These are phyloP conservation scores for Venustoraphidia nigricollis DNA, from an alignment of 2,888 invertebrate species.

Conservation along the genomic window DNA sequence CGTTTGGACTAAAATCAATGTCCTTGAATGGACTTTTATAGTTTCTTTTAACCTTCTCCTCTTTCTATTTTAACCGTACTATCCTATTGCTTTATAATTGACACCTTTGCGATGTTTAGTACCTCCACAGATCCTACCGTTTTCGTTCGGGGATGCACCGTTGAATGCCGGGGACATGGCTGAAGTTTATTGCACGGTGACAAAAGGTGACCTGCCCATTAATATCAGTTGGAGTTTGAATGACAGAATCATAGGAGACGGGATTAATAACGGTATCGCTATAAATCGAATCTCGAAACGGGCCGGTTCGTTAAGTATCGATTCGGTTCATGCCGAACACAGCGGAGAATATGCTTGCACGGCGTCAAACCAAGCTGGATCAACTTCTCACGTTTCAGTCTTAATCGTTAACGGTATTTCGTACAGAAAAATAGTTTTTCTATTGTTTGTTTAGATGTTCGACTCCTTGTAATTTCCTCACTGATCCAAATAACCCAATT, in stretches of 20 bases:
- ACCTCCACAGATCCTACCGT: conserved; percentile 34
- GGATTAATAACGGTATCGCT: conserved; percentile 17
- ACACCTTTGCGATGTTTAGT: conserved; percentile 27
- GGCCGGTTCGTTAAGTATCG: conserved; percentile 51
- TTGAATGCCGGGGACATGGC: conserved; percentile 30
- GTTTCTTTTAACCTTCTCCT: no score
- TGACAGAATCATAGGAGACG: conserved; percentile 23
- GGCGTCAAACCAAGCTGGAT: conserved; percentile 26
- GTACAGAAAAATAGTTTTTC: neutral
- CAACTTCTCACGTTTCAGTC: conserved; percentile 22
- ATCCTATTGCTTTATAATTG: no score
- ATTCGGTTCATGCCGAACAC: conserved; percentile 50
- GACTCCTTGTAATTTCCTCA: neutral
- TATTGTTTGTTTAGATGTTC: conserved; percentile 5
- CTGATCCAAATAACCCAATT: no score
- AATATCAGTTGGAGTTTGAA: conserved; percentile 36
- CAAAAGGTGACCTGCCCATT: conserved; percentile 35
- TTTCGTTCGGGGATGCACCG: conserved; percentile 28
- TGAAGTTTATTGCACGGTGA: conserved; percentile 27
- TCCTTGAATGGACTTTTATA: no score
- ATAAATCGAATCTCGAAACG: conserved; percentile 19
- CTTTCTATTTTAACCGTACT: no score
- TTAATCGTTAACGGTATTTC: conserved; percentile 19
- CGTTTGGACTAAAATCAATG: no score
- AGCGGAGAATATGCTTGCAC: conserved; percentile 45